A percentile compares a stretch with the other conserved stretches of the same genome.
phyloP scores from a whole-genome alignment of 2,888 invertebrate genomes.

The Galeopsomyia nigrocyanea region DNA sequence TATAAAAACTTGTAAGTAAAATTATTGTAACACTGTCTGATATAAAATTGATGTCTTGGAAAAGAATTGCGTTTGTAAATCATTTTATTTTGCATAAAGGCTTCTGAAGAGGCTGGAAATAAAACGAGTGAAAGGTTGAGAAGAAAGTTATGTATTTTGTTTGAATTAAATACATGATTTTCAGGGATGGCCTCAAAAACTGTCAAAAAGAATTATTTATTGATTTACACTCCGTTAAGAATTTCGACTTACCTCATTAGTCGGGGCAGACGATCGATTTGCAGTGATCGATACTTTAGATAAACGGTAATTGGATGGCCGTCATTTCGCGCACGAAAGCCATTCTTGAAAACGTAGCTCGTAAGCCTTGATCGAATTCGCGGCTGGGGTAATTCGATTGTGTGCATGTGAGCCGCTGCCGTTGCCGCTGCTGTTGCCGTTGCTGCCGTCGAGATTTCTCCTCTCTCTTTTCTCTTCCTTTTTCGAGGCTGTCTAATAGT shows the following conservation, averaged over 20 bases:
- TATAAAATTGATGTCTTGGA: too few species aligned
- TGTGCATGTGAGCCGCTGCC: not conserved
- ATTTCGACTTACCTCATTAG: slow-evolving; percentile 45
- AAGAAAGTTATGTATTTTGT: too few species aligned
- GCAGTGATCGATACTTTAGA: slow-evolving; percentile 40
- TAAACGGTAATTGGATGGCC: slow-evolving; percentile 48
- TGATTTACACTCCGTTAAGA: slow-evolving; percentile 46
- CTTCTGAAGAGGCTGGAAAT: too few species aligned
- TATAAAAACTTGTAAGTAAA: too few species aligned
- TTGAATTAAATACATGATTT: too few species aligned
- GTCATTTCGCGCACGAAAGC: slow-evolving; percentile 37
- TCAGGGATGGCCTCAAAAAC: too few species aligned
- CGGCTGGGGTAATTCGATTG: slow-evolving; percentile 33
- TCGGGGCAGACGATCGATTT: slow-evolving; percentile 36
- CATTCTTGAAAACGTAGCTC: slow-evolving; percentile 39
- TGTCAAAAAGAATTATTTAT: slow-evolving; percentile 11
- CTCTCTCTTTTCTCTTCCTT: not conserved
- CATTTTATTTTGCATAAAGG: too few species aligned
- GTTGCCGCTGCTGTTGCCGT: not conserved
- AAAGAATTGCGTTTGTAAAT: too few species aligned
- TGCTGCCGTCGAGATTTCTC: slow-evolving; percentile 12
- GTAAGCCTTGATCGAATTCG: slow-evolving; percentile 46
- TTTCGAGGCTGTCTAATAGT: slow-evolving; percentile 16
- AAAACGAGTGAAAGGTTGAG: too few species aligned
- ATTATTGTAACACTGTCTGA: too few species aligned